Conservation (phyloP, 2,113 vertebrate genomes). For the Eudyptes chrysolophus region DNA sequence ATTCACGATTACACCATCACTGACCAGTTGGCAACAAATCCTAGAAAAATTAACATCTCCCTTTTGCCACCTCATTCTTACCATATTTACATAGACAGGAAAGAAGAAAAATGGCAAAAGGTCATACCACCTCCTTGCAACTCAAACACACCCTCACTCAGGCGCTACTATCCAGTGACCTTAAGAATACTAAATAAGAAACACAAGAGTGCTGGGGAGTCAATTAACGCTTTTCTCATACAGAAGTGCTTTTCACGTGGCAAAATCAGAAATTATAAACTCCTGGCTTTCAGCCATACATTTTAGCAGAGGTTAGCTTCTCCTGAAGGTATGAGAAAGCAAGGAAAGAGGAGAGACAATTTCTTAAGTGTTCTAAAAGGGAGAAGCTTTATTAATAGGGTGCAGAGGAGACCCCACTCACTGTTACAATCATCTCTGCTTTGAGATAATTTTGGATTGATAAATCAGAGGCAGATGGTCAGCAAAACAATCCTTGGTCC, state of each 20-base stretch:
- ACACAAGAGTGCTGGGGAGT: not conserved
- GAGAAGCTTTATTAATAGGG: not conserved
- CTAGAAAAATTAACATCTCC: not conserved
- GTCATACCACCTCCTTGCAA: not conserved
- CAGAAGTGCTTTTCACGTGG: not conserved
- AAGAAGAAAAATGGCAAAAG: not conserved
- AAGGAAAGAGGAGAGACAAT: not conserved
- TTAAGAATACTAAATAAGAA: not conserved
- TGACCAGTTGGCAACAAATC: not conserved
- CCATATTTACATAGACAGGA: not conserved
- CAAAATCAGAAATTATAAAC: not conserved
- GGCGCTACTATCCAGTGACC: not conserved
- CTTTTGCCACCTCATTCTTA: not conserved
- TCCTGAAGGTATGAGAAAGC: not conserved
- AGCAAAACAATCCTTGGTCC: not conserved
- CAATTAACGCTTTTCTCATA: not conserved
- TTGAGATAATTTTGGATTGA: not conserved
- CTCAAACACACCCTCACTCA: accelerated
- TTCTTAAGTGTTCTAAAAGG: not conserved
- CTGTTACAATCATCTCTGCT: not conserved
- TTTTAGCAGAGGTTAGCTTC: not conserved
- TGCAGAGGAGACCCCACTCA: not conserved
- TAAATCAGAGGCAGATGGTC: not conserved
- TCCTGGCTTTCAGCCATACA: not conserved
- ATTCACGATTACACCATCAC: not conserved